Conservation (phyloP, 1,140 invertebrate genomes). For the Eurosta solidaginis region DNA sequence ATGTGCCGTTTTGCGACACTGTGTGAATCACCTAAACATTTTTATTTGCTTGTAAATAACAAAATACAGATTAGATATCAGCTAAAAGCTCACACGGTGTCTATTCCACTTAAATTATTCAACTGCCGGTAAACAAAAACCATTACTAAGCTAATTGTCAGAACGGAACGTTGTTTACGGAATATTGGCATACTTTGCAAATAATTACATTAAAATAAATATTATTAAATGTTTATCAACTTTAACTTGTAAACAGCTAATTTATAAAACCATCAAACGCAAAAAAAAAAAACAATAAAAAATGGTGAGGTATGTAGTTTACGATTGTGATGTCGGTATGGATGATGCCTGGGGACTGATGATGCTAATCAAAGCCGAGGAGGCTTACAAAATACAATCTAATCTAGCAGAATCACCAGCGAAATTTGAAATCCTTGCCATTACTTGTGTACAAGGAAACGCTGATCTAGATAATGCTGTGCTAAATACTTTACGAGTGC, state of each 20-base stretch:
- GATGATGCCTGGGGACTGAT: slow-evolving; percentile 70
- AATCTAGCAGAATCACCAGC: neutral
- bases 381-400: slow-evolving; percentile 33
- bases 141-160: too few relatives aligned
- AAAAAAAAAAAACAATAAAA: too few relatives aligned
- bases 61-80: too few relatives aligned
- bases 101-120: too few relatives aligned
- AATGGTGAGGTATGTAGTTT: slow-evolving; percentile 56
- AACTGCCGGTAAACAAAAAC: too few relatives aligned
- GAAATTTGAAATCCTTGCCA: slow-evolving; percentile 63
- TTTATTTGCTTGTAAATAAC: too few relatives aligned
- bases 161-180: too few relatives aligned
- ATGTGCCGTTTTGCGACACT: too few relatives aligned
- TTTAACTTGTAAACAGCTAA: neutral
- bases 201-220: neutral
- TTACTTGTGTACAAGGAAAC: slow-evolving; percentile 69
- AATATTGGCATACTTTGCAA: too few relatives aligned
- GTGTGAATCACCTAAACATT: too few relatives aligned
- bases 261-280: neutral
- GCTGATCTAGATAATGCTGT: slow-evolving; percentile 64
- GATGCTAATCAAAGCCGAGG: slow-evolving; percentile 64
- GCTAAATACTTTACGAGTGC: slow-evolving; percentile 65
- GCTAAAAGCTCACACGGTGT: too few relatives aligned
- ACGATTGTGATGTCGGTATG: slow-evolving; percentile 67
- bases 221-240: neutral